Evolutionary conservation across 1,140 invertebrate species (phyloP), one percentile per base, ranked within the genome.

Genomic region (Atta texana): DNA sequence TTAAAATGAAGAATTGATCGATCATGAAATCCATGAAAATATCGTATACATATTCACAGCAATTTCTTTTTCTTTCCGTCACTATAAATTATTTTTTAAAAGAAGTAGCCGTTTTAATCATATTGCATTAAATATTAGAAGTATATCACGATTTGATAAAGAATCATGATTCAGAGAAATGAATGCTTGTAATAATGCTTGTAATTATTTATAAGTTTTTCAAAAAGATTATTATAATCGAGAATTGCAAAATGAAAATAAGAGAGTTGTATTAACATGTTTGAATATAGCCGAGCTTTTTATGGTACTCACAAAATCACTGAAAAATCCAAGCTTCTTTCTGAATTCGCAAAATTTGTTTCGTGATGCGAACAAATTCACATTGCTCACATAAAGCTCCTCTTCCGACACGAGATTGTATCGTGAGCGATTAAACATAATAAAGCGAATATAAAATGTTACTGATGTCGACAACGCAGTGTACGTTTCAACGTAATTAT

Each of bases 381-480:
- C n/a, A 12, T 64, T 61, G 53, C 44, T 75, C 24, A 34, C n/a
- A 59, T 34, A 63, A 84, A 34, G 28, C 55, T 51, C 28, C 31
- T 28, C 69, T 84, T 84, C 69, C 69, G 80, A 57, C 80, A 34
- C 68, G 24, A 82, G 57, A 61, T 51, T 18, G 7, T 49, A 59
- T 31, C 16, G 39, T 49, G 24, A 28, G 24, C 24, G 24, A n/a
- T 3, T 84, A 61, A 75, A 74, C 71, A 71, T 71, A 81, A 71
- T 57, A 55, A 31, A 55, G 28, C 3, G 51, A 24, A 57, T 39
- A 16, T 16, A 72, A 59, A 82, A 49, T 21, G 24, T 49, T 72
- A 10, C 12, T 12, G 21, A 57, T 10, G 63, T 80, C 51, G 16
- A n/a, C 53, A 8, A n/a, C 6, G 7, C 53, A 16, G 49, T n/a